Percentiles rank a stretch among this genome's conserved stretches.
Evolutionary conservation across 2,797 vertebrate genomes (phyloP).

Genomic region (Otolemur crassicaudatus): DNA sequence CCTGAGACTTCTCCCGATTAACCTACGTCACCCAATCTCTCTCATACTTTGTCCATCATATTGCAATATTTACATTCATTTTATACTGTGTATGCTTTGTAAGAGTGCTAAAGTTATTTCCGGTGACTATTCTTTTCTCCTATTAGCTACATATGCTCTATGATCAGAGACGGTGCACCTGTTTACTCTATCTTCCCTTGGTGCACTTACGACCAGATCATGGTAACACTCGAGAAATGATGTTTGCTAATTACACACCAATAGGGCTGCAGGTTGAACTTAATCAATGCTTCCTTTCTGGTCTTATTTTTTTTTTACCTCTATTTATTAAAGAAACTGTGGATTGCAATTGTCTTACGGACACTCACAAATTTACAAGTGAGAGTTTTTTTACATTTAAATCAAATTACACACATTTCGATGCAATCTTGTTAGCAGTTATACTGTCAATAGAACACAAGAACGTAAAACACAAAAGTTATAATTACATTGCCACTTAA

Average conservation of each 20-base stretch:
- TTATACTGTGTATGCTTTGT: neutral
- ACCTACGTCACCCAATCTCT: neutral
- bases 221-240: neutral
- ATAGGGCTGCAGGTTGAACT: neutral
- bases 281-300: neutral
- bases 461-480: neutral
- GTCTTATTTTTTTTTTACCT: neutral
- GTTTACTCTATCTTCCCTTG: neutral
- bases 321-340: neutral
- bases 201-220: neutral
- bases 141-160: neutral
- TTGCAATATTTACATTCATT: neutral
- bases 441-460: neutral
- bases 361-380: neutral
- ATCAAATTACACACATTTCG: constrained; percentile 3
- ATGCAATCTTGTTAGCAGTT: neutral
- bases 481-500: neutral
- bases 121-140: neutral
- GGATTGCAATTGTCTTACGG: neutral
- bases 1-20: constrained; percentile 5
- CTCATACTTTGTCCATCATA: neutral
- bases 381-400: neutral
- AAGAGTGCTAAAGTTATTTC: constrained; percentile 11
- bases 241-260: neutral
- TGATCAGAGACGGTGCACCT: neutral